These are phyloP conservation scores for Tenodera sinensis DNA, from an alignment of 2,888 invertebrate species.

Conservation along the genomic window DNA sequence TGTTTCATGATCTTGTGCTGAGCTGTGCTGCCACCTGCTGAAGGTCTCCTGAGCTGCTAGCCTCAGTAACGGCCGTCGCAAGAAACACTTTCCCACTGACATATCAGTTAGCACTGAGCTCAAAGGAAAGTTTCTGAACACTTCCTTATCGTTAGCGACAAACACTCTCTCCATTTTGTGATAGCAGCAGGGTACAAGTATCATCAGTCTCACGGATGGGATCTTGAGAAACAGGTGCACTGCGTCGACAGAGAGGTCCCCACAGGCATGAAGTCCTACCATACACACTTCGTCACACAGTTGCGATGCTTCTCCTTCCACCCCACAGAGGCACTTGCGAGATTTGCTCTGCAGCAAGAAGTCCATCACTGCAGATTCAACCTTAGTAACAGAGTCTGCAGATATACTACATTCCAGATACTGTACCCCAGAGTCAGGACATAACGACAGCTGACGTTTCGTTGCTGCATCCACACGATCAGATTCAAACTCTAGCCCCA, in stretches of 20 bases:
- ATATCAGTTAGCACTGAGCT: conserved; percentile 49
- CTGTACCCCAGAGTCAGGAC: conserved; percentile 48
- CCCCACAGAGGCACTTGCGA: background rate
- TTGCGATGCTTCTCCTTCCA: background rate
- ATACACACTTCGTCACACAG: conserved; percentile 42
- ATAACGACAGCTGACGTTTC: conserved; percentile 47
- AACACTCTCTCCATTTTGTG: conserved; percentile 57
- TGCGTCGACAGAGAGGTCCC: conserved; percentile 67
- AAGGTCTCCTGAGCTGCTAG: conserved; percentile 66
- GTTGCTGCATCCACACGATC: conserved; percentile 55
- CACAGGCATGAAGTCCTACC: conserved; percentile 73
- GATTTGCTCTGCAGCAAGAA: background rate
- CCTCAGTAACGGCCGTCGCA: conserved; percentile 65
- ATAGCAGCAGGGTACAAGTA: conserved; percentile 77
- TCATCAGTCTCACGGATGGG: conserved; percentile 40
- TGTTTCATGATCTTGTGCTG: conserved; percentile 46
- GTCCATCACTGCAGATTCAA: background rate
- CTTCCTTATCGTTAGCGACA: conserved; percentile 10
- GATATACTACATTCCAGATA: conserved; percentile 16
- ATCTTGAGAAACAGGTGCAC: conserved; percentile 55
- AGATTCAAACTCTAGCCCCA: conserved; percentile 64
- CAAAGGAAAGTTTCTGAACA: conserved; percentile 56
- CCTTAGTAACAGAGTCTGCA: background rate
- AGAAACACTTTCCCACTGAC: conserved; percentile 41
- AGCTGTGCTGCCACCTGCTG: conserved; percentile 51